A percentile compares a stretch with the other conserved stretches of the same genome.
Evolutionary conservation across 2,797 vertebrate species (phyloP).

Genomic region (Lateolabrax maculatus): DNA sequence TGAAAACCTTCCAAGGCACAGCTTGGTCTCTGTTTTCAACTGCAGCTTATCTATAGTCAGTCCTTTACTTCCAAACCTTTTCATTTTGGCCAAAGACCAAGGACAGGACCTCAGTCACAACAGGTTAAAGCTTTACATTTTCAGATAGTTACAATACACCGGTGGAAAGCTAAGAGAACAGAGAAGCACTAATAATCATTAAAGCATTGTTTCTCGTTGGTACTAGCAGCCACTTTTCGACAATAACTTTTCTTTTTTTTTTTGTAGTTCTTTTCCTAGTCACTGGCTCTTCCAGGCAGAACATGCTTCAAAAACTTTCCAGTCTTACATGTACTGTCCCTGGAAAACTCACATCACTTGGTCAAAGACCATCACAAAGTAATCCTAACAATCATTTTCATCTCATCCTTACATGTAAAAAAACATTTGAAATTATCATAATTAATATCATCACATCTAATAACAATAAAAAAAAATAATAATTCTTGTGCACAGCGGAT

Average conservation of each 20-base stretch:
- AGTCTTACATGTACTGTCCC: slow-evolving; percentile 14
- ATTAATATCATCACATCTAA: slow-evolving; percentile 53
- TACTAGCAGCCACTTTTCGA: slow-evolving; percentile 76
- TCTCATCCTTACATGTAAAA: slow-evolving; percentile 61
- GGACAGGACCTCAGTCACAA: slow-evolving; percentile 28
- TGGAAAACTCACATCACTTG: slow-evolving; percentile 49
- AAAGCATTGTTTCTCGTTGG: slow-evolving; percentile 78
- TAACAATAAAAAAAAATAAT: slow-evolving; percentile 63
- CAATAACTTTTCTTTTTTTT: slow-evolving; percentile 49
- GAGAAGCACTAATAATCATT: slow-evolving; percentile 68
- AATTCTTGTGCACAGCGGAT: slow-evolving; percentile 64
- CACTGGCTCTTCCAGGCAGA: slow-evolving; percentile 49
- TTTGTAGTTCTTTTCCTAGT: slow-evolving; percentile 55
- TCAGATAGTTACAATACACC: slow-evolving; percentile 55
- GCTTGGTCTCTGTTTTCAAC: slow-evolving; percentile 33
- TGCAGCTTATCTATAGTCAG: slow-evolving; percentile 8
- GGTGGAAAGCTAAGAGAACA: slow-evolving; percentile 30
- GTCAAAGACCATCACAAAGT: slow-evolving; percentile 51
- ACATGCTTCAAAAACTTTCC: slow-evolving; percentile 1
- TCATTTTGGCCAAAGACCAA: slow-evolving; percentile 58
- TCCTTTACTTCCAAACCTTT: slow-evolving; percentile 27
- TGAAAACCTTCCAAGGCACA: not conserved
- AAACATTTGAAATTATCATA: slow-evolving; percentile 50
- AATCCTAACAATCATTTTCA: slow-evolving; percentile 69
- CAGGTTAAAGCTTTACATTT: slow-evolving; percentile 83